Conservation (phyloP, 2,797 vertebrate species). For the Eptatretus atami region DNA sequence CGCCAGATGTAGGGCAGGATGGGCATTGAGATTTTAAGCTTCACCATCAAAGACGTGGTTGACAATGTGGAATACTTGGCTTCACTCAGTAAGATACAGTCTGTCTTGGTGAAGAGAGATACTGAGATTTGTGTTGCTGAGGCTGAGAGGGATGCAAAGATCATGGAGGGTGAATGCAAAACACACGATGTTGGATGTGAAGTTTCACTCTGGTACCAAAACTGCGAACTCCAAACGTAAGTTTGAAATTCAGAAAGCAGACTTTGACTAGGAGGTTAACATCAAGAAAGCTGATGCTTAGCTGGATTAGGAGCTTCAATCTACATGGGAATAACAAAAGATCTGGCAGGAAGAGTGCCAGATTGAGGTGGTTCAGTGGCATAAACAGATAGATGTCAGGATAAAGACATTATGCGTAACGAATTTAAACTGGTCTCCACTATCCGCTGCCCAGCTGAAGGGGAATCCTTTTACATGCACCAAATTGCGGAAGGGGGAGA, state of each 20-base stretch:
- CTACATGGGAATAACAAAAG: no score
- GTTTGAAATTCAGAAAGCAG: constrained; percentile 68
- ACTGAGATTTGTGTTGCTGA: constrained; percentile 79
- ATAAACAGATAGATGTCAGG: no score
- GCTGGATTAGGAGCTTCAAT: no score
- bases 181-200: constrained; percentile 65
- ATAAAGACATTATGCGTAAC: no score
- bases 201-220: constrained; percentile 64
- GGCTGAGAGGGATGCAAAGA: constrained; percentile 65
- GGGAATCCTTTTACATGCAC: no score
- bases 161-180: constrained; percentile 75
- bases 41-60: constrained; percentile 94
- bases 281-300: no score
- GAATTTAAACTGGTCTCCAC: no score
- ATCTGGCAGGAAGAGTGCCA: no score
- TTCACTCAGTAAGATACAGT: constrained; percentile 77
- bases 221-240: constrained; percentile 69
- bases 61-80: constrained; percentile 92
- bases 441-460: no score
- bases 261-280: constrained; percentile 19
- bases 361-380: no score
- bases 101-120: constrained; percentile 58
- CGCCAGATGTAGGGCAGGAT: constrained; percentile 68
- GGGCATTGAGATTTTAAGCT: constrained; percentile 95
- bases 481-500: no score